Base-by-base conservation (phyloP, 2,888 invertebrate species). In the Archaeoteleia sp. region DNA sequence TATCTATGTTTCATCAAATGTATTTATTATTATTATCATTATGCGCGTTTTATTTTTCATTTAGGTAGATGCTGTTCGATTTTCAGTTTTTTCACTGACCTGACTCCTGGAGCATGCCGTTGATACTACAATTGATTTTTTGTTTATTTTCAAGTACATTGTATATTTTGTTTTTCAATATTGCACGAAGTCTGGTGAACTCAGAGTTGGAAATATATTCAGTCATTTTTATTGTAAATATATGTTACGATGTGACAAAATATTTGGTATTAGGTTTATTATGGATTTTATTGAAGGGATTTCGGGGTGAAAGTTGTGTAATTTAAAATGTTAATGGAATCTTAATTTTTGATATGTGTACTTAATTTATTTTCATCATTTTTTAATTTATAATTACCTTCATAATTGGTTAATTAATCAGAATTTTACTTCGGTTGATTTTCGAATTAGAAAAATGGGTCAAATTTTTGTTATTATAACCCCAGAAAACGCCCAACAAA, bases 51-150 rank as follows among this genome's bases (percentile, higher is more conserved):
- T 75, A 69, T 81, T 80, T 78, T 71, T 76, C 66, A 77, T 82
- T 79, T 82, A 82, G 78, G 81, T 82, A 81, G 78, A 80, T 53
- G 79, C 78, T 72, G 78, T 77, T 76, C 78, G 69, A 72, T 80
- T 83, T 82, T 82, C 76, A 80, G 76, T 84, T 82, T 78, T 67
- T 73, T 74, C 76, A 78, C 75, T 78, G 78, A 78, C 73, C 79
- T 70, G 76, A 74, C 73, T 78, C 75, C 77, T 75, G 82, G 79
- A 82, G 83, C 80, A 81, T 82, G 78, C 74, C 67, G 78, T 76
- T 75, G 74, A 72, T 76, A 72, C 58, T 54, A 63, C 61, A 58
- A 66, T 74, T 70, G 60, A 67, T 73, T 72, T 65, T 66, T 75
- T 72, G 61, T 71, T 53, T 73, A 58, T 74, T 45, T 72, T 72